Evolutionary conservation across 1,140 invertebrate species (phyloP).

Genomic region (Microplitis demolitor): DNA sequence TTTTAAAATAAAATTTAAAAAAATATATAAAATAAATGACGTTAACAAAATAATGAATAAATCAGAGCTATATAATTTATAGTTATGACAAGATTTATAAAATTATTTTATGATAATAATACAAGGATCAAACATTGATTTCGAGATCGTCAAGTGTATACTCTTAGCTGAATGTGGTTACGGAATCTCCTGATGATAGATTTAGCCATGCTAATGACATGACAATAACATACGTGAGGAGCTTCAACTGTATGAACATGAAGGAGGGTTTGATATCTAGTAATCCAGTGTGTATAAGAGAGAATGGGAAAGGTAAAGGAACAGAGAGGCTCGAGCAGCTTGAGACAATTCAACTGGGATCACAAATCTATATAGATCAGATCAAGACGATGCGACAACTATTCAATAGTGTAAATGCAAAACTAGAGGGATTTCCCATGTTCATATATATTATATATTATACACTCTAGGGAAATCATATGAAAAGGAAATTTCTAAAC

Average conservation of each 20-base stretch:
- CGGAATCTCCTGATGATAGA: slow-evolving; percentile 14
- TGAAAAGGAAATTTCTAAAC: slow-evolving; percentile 29
- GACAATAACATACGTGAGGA: slow-evolving; percentile 15
- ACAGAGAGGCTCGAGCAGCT: slow-evolving; percentile 1
- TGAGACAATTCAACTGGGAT: slow-evolving; percentile 17
- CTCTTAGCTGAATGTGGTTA: background rate
- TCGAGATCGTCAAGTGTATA: background rate
- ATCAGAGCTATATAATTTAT: too few species aligned
- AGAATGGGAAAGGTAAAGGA: background rate
- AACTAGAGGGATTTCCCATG: background rate
- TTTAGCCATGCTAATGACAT: slow-evolving; percentile 25
- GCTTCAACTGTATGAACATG: background rate
- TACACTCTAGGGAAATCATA: slow-evolving; percentile 29
- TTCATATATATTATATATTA: background rate
- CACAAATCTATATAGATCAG: background rate
- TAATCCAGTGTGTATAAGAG: background rate
- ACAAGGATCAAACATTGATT: slow-evolving; percentile 3
- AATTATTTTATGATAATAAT: background rate
- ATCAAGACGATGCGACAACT: background rate
- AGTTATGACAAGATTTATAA: background rate
- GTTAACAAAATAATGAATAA: too few species aligned
- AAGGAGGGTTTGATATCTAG: background rate
- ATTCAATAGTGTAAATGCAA: background rate
- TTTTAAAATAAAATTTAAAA: background rate
- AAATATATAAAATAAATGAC: too few species aligned